These are phyloP conservation scores for Dolichopus griseipennis DNA, from an alignment of 2,888 invertebrate species.

Conservation along the genomic window DNA sequence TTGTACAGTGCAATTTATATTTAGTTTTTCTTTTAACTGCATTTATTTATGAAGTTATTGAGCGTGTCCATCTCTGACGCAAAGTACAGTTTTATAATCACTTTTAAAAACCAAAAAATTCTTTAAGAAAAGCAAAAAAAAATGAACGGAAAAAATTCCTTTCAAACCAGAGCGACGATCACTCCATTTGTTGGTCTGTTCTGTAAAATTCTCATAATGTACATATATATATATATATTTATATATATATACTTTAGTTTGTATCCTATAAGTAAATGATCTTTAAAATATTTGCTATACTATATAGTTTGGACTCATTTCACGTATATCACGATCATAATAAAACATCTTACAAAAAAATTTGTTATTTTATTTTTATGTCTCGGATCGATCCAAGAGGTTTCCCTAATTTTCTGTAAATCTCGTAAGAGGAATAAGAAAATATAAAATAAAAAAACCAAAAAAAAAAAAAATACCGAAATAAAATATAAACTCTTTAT, in stretches of 20 bases:
- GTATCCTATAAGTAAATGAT: neutral
- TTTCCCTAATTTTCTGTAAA: too few relatives aligned
- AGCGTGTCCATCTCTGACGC: neutral
- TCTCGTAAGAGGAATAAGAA: too few relatives aligned
- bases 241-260: neutral
- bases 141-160: neutral
- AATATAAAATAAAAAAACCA: too few relatives aligned
- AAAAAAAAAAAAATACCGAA: neutral
- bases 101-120: neutral
- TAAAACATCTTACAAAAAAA: neutral
- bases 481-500: neutral
- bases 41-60: neutral
- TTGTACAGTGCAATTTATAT: neutral
- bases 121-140: neutral
- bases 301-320: neutral
- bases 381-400: too few relatives aligned
- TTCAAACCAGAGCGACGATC: neutral
- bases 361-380: too few relatives aligned
- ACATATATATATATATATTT: neutral
- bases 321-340: neutral
- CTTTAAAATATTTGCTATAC: neutral
- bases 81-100: neutral
- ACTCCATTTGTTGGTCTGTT: too few relatives aligned
- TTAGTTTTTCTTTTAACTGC: neutral
- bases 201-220: too few relatives aligned